Evolutionary conservation across 2,113 vertebrate species (phyloP), one percentile per base, ranked within the genome.

Genomic region (Nerophis ophidion): DNA sequence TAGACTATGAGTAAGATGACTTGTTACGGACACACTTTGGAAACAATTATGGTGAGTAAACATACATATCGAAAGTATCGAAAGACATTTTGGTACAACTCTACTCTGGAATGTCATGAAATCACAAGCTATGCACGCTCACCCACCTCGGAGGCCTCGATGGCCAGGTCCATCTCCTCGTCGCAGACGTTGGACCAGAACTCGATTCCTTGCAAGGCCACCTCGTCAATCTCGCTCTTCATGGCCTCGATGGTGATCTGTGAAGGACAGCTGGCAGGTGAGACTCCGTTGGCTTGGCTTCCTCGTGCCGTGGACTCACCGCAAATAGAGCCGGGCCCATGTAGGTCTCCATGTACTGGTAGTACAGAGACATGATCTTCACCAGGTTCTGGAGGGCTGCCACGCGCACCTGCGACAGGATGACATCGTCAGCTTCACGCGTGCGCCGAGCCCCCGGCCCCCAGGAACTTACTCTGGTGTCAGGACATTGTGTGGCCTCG

Each of bases 181-280:
- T 98, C 97, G 1, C 96, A 99, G 6, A 99, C 97, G 3, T 98
- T 99, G 61, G 97, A 99, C 97, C 97, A 99, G 89, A 99, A 99
- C 84, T 99, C 97, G 19, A 99, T 98, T 5, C 97, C 97, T 82
- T 99, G 97, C 1, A 99, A 88, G 57, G 97, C 94, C 64, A 99
- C 97, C 68, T 99, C 95, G 34, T 99, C 96, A 2, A 98, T 99
- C 75, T 99, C 97, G 35, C 95, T 98, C 65, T 99, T 98, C 96
- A 99, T 99, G 5, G 97, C 97, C 88, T 99, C 97, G 9, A 98
- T 96, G 10, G 97, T 99, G 80, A 99, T 99, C 96, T 99, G 81
- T 45, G 19, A 51, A 10, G 33, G 1, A 55, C 35, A 12, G 12
- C 38, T 11, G 17, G 2, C n/a, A 50, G 5, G 19, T 19, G 48